A percentile compares a stretch with the other conserved stretches of the same genome.
Evolutionary conservation across 1,140 invertebrate genomes (phyloP).

Genomic region (Euura saliciscinereae): DNA sequence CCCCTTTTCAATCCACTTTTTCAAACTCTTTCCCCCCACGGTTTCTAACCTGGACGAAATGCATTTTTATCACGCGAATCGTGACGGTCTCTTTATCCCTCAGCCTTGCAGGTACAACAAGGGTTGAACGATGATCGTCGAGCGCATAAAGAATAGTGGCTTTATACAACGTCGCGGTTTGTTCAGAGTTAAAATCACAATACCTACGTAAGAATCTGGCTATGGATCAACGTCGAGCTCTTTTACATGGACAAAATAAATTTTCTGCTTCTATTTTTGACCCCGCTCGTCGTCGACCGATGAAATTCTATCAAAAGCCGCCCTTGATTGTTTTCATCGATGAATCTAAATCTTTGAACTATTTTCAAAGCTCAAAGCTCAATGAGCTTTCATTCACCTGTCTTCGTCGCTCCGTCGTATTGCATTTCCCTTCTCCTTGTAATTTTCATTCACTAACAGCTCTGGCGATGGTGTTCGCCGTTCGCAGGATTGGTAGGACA

Average conservation of each 20-base stretch:
- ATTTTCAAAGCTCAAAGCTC: too few relatives aligned
- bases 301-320: too few relatives aligned
- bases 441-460: neutral
- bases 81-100: neutral
- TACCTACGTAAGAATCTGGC: neutral
- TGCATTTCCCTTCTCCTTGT: neutral
- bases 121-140: neutral
- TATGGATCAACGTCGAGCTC: neutral
- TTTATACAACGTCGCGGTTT: neutral
- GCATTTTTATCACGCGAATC: neutral
- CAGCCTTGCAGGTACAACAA: neutral
- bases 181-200: neutral
- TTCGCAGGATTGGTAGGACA: slow-evolving; percentile 37
- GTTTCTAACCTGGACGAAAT: neutral
- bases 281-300: too few relatives aligned
- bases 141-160: neutral
- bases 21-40: too few relatives aligned
- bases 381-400: neutral
- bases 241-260: too few relatives aligned
- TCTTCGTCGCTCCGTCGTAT: neutral
- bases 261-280: too few relatives aligned
- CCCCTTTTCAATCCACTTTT: too few relatives aligned
- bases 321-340: too few relatives aligned
- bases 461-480: neutral
- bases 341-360: too few relatives aligned